Conservation (phyloP, 2,113 vertebrate genomes). For the Paracanthobrama guichenoti region DNA sequence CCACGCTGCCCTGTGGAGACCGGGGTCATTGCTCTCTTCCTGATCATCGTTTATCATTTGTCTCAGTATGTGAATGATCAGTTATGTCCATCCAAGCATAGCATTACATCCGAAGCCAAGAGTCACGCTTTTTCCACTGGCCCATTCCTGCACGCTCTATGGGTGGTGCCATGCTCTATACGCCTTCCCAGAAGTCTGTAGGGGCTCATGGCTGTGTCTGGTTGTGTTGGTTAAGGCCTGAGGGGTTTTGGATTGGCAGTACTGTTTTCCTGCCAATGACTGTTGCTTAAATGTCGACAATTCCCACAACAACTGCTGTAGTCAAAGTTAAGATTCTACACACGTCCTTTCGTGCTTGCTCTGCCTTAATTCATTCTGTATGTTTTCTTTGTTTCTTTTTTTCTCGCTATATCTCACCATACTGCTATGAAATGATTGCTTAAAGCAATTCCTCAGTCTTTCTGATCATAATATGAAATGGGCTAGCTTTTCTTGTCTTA, state of each 20-base stretch:
- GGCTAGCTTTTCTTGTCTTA: not conserved
- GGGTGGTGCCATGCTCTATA: constrained; percentile 23
- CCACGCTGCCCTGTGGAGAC: constrained; percentile 13
- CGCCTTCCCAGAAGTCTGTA: constrained; percentile 48
- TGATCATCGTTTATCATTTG: constrained; percentile 19
- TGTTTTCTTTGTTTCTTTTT: not conserved
- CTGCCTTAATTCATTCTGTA: not conserved
- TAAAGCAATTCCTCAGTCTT: not conserved
- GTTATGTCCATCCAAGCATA: constrained; percentile 25
- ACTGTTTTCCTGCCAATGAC: constrained; percentile 6
- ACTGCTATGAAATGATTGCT: not conserved
- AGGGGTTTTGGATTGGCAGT: constrained; percentile 25
- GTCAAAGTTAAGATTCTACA: constrained; percentile 17
- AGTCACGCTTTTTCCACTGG: constrained; percentile 29
- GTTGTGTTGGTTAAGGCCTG: constrained; percentile 29
- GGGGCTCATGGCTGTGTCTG: constrained; percentile 28
- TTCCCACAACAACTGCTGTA: constrained; percentile 36
- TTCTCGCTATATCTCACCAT: not conserved
- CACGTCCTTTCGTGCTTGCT: not conserved
- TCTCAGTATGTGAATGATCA: constrained; percentile 30
- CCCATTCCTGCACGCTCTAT: constrained; percentile 29
- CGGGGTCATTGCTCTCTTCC: not conserved
- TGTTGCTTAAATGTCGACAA: constrained; percentile 20
- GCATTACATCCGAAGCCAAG: constrained; percentile 23
- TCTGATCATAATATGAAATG: not conserved